phyloP scores from a whole-genome alignment of 2,888 invertebrate species.

The Priocnemis perturbator region DNA sequence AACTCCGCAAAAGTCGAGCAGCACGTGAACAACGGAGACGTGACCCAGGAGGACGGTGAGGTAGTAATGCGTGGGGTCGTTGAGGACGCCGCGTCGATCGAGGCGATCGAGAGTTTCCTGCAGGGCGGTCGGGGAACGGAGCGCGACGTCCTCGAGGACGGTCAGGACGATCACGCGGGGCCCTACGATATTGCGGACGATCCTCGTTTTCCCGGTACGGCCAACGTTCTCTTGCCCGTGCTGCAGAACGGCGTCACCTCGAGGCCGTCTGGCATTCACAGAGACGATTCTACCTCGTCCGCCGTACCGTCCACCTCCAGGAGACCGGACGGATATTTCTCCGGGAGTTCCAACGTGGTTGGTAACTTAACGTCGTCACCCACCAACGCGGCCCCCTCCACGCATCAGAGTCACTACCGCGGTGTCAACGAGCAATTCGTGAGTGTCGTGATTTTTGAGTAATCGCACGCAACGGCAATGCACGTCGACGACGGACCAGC shows the following conservation, averaged over 20 bases:
- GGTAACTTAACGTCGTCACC: constrained; percentile 42
- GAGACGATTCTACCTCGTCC: constrained; percentile 54
- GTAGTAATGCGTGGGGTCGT: constrained; percentile 35
- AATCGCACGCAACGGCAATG: not conserved
- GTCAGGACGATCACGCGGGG: constrained; percentile 27
- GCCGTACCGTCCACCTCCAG: constrained; percentile 65
- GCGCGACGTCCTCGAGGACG: constrained; percentile 50
- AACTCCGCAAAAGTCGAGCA: constrained; percentile 5
- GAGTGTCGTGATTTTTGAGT: constrained; percentile 50
- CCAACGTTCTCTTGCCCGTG: constrained; percentile 56
- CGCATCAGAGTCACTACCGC: constrained; percentile 60
- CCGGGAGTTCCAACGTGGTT: constrained; percentile 45
- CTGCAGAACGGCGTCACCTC: constrained; percentile 68
- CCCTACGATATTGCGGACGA: constrained; percentile 38
- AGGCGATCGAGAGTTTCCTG: constrained; percentile 28
- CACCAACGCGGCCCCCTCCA: constrained; percentile 36
- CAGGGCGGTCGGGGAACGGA: constrained; percentile 36
- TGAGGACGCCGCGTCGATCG: constrained; percentile 18
- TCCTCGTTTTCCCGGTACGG: constrained; percentile 69
- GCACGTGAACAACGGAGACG: constrained; percentile 17
- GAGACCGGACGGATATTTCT: constrained; percentile 54
- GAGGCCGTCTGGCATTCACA: constrained; percentile 64
- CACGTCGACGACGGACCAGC: not conserved
- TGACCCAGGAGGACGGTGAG: constrained; percentile 22
- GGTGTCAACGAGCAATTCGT: constrained; percentile 65